These are phyloP conservation scores for Callyntrura guangdongensis DNA, from an alignment of 2,888 invertebrate species.

Conservation along the genomic window DNA sequence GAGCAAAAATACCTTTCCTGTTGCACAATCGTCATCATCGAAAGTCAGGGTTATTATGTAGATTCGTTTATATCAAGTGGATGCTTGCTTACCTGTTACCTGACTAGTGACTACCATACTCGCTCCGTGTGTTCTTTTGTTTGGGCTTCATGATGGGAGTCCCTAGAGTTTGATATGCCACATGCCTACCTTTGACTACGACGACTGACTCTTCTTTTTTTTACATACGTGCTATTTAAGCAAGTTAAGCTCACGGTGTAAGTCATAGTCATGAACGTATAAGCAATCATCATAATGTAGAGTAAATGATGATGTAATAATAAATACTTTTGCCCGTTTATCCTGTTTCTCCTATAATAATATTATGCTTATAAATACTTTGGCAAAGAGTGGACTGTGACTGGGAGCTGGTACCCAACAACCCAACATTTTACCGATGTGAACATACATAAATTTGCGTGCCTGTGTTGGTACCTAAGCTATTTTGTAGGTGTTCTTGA, in stretches of 20 bases:
- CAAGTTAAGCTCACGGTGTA: constrained; percentile 13
- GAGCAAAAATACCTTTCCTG: constrained; percentile 80
- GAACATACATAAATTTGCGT: background rate
- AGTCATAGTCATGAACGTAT: too few species aligned
- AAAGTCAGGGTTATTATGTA: constrained; percentile 52
- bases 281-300: constrained; percentile 31
- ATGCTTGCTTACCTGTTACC: constrained; percentile 23
- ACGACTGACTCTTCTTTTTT: background rate
- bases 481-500: background rate
- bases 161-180: background rate
- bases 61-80: constrained; percentile 7
- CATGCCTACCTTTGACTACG: background rate
- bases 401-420: background rate
- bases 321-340: constrained; percentile 37
- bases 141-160: background rate
- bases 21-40: constrained; percentile 62
- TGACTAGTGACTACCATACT: background rate
- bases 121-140: background rate
- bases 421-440: background rate
- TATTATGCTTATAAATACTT: constrained; percentile 23
- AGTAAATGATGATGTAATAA: constrained; percentile 24
- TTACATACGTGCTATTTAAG: background rate
- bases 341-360: background rate
- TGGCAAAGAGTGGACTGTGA: background rate
- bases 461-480: background rate